Conservation (phyloP, 2,797 vertebrate genomes). For the Tachyglossus aculeatus region DNA sequence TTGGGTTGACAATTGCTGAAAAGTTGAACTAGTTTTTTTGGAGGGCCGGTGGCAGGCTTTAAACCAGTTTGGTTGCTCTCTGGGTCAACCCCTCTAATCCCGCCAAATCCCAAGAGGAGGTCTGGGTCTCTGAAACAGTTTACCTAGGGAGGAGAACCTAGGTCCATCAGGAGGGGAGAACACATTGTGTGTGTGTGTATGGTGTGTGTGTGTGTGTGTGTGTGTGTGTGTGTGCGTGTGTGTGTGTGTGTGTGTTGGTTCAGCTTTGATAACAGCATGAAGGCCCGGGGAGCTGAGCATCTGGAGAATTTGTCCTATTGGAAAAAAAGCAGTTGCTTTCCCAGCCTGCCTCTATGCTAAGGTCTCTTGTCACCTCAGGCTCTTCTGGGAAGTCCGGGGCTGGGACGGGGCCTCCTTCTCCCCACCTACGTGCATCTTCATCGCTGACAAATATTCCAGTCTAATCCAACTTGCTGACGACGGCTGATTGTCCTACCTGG, state of each 20-base stretch:
- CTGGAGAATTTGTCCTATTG: too few relatives aligned
- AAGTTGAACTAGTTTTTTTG: slow-evolving; percentile 49
- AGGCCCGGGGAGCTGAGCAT: too few relatives aligned
- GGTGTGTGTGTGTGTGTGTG: too few relatives aligned
- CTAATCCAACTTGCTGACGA: background rate
- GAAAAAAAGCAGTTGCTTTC: too few relatives aligned
- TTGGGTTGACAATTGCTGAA: slow-evolving; percentile 41
- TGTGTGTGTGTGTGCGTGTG: too few relatives aligned
- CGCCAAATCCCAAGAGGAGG: too few relatives aligned
- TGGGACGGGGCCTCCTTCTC: background rate
- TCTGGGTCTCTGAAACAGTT: too few relatives aligned
- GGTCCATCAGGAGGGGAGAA: too few relatives aligned
- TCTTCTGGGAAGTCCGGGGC: background rate
- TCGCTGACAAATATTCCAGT: background rate
- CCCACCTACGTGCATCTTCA: background rate
- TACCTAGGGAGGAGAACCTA: too few relatives aligned
- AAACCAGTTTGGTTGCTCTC: slow-evolving; percentile 49
- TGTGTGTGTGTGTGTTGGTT: too few relatives aligned
- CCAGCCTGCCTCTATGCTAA: background rate
- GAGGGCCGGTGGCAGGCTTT: slow-evolving; percentile 32
- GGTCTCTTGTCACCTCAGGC: background rate
- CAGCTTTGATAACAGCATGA: too few relatives aligned
- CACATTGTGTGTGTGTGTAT: too few relatives aligned
- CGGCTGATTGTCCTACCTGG: background rate
- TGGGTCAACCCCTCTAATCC: slow-evolving; percentile 54